Base-by-base conservation (phyloP, 1,140 invertebrate species). In the Procambarus virginalis region DNA sequence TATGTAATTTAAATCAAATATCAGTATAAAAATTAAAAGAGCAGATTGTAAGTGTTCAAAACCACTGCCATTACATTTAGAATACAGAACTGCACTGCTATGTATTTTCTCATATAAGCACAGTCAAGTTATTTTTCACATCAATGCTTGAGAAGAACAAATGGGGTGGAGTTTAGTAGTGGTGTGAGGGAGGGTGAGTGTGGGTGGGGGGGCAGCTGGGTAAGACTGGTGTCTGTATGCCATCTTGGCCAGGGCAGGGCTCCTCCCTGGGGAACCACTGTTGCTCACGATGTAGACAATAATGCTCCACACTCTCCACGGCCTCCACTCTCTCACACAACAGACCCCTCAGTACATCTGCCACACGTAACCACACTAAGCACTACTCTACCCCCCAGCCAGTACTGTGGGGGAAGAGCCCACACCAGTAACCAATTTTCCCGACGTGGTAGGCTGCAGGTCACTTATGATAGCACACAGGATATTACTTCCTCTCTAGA, bases 401-500 rank as follows among this genome's bases (percentile, higher is more conserved):
- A 73, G 0, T 34, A 20, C 64, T 68, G 64, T 68, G 64, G 4
- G 17, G 4, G 20, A 34, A 73, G 68, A 20, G 17, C 20, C 4
- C 1, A 17, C 12, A 64, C 14, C 10, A 64, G 14, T 34, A 73
- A 73, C 68, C 22, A 73, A 6, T 34, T 34, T 34, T 0, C 6
- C 22, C 6, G 22, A 73, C n/a, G 34, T n/a, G 8, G 68, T 73
- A 20, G 22, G 22, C 68, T 73, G 34, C 68, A 73, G 68, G 22
- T 73, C 68, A 73, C 22, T 73, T 73, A 20, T 34, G 68, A 79
- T 76, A 86, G 5, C 51, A 51, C 3, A 89, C 86, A 89, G 86
- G 86, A 89, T 89, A 83, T 77, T 22, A 77, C 86, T 89, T 89
- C 86, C 86, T 89, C 80, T 83, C 79, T 22, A 83, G 17, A 60